Evolutionary conservation across 1,140 invertebrate species (phyloP), one percentile per base, ranked within the genome.

Genomic region (Riptortus pedestris): DNA sequence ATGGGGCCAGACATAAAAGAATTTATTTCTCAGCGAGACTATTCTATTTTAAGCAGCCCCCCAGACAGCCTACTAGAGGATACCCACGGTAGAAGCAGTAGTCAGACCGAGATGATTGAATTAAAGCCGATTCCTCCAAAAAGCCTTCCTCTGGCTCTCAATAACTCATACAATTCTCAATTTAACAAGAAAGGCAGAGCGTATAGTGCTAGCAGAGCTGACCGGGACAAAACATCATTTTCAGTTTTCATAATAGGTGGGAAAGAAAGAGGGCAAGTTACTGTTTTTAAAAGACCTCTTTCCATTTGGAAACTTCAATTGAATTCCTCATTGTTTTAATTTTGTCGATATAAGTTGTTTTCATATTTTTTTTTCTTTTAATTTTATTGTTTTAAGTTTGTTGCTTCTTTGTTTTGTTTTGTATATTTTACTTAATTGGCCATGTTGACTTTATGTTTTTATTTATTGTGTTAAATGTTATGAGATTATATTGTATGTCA

Each of bases 241-340:
- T 83, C 82, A 66, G 79, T 84, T 14, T 85, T 83, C 69, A 66
- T 85, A 4, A 75, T 85, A 5, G 83, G 83, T 5, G 83, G 83
- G 0, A 84, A 83, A 67, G 83, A 84, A 68, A 81, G 82, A 43
- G 82, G 83, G 9, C 82, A 84, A 67, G 81, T 84, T 1, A 83
- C 82, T 1, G 80, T 84, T 18, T 85, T 85, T 65, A 81, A 82
- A 66, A 76, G 82, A 67, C 83, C 83, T 0, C 76, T 85, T 3
- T 83, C 83, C 0, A 75, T 85, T 16, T 85, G 83, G 83, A 83
- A 81, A 68, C 73, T 84, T 11, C 80, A 83, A 65, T 71, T 84
- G n/a, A 71, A 33, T 48, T 58, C 66, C 38, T 61, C 64, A 51
- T 65, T 69, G 18, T 68, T 67, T 66, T 69, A 62, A 62, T 11